phyloP scores from a whole-genome alignment of 2,797 vertebrate genomes.

The Chiroxiphia lanceolata region DNA sequence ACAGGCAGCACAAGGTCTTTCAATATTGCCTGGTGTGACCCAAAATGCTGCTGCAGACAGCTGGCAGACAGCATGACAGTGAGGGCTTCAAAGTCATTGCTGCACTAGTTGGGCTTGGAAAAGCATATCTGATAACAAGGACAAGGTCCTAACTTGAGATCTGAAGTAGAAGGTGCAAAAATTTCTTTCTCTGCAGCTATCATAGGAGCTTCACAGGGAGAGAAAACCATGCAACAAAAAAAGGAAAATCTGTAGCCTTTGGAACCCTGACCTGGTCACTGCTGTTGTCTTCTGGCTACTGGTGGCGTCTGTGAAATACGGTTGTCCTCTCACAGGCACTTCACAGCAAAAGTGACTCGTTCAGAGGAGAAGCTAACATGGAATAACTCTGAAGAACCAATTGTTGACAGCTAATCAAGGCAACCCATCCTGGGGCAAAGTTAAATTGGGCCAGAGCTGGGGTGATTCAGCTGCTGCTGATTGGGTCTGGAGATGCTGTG shows the following conservation, averaged over 20 bases:
- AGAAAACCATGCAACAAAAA: not conserved
- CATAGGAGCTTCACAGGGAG: not conserved
- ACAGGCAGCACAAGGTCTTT: not conserved
- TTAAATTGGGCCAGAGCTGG: not conserved
- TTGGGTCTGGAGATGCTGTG: not conserved
- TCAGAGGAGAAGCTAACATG: not conserved
- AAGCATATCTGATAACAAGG: not conserved
- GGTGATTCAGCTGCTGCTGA: not conserved
- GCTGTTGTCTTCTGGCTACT: not conserved
- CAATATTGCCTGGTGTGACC: not conserved
- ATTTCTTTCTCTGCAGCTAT: not conserved
- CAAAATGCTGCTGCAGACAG: not conserved
- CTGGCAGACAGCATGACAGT: not conserved
- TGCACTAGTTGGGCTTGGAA: not conserved
- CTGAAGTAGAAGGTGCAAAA: not conserved
- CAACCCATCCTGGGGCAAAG: not conserved
- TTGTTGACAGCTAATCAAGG: not conserved
- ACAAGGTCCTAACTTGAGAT: not conserved
- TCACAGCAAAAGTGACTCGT: fast-evolving
- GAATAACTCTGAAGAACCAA: not conserved
- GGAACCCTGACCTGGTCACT: not conserved
- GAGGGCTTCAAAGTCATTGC: not conserved
- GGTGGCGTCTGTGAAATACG: not conserved
- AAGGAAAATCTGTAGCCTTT: not conserved
- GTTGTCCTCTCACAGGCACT: not conserved